Conservation (phyloP, 2,797 vertebrate species). For the Capromys pilorides region DNA sequence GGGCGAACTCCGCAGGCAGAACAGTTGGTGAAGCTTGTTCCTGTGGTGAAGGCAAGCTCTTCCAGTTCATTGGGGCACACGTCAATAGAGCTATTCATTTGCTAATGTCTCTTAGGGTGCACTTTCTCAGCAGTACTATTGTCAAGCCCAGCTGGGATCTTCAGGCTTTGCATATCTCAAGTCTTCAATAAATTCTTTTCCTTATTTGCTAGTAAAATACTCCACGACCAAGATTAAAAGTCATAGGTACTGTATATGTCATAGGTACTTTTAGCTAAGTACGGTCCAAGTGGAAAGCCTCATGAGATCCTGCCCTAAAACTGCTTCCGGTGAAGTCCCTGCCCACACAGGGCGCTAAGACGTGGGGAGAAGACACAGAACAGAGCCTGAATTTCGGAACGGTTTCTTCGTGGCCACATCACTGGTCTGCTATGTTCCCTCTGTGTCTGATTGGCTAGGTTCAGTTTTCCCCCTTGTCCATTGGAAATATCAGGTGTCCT, state of each 20-base stretch:
- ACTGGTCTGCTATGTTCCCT: too few relatives aligned
- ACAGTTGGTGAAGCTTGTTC: neutral
- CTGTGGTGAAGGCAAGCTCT: neutral
- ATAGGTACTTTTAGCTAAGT: neutral
- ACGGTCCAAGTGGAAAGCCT: neutral
- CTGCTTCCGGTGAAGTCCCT: neutral
- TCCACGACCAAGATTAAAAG: neutral
- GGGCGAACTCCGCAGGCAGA: neutral
- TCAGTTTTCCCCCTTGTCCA: neutral
- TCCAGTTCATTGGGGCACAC: neutral
- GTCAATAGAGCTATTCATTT: constrained; percentile 47
- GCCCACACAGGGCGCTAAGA: fast-evolving
- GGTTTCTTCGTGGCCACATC: fast-evolving
- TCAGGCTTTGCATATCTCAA: neutral
- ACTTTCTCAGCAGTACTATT: neutral
- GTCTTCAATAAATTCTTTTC: neutral
- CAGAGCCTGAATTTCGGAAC: neutral
- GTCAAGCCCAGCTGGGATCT: neutral
- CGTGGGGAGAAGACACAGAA: fast-evolving
- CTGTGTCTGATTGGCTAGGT: neutral
- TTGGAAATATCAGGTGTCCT: neutral
- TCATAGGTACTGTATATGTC: neutral
- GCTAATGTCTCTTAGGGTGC: constrained; percentile 18
- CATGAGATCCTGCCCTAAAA: neutral
- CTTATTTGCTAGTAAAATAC: constrained; percentile 39